Conservation (phyloP, 2,797 vertebrate genomes). For the Brotula barbata region DNA sequence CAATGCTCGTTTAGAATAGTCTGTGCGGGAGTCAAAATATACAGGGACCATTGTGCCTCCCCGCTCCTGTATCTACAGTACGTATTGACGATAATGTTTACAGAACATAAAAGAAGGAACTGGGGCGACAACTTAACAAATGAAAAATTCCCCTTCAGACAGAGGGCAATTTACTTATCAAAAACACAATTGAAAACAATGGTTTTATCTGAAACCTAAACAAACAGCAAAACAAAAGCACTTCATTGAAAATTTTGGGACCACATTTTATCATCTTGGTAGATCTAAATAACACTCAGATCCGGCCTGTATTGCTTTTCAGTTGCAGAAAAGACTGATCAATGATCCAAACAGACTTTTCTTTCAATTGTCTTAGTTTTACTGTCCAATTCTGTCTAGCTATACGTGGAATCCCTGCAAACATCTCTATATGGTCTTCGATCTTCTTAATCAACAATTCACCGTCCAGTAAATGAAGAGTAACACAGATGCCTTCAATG, state of each 20-base stretch:
- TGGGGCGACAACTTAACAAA: slow-evolving; percentile 14
- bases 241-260: neutral
- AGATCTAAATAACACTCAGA: neutral
- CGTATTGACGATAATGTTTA: slow-evolving; percentile 48
- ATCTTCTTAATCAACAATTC: slow-evolving; percentile 2
- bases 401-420: neutral
- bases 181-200: neutral
- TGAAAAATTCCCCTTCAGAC: neutral
- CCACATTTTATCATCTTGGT: neutral
- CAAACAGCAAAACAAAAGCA: neutral
- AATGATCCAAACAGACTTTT: neutral
- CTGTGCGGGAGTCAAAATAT: slow-evolving; percentile 63
- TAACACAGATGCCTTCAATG: slow-evolving; percentile 42
- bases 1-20: slow-evolving; percentile 58
- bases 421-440: slow-evolving; percentile 12
- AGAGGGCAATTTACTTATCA: neutral
- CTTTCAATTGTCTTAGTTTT: too few species aligned
- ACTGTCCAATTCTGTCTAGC: too few species aligned
- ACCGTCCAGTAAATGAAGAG: slow-evolving; percentile 26
- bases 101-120: slow-evolving; percentile 28
- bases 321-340: neutral
- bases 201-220: neutral
- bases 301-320: neutral
- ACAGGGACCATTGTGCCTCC: slow-evolving; percentile 41
- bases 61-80: slow-evolving; percentile 48